Conservation (phyloP, 1,140 invertebrate genomes). For the Aphelinus atriplicis region DNA sequence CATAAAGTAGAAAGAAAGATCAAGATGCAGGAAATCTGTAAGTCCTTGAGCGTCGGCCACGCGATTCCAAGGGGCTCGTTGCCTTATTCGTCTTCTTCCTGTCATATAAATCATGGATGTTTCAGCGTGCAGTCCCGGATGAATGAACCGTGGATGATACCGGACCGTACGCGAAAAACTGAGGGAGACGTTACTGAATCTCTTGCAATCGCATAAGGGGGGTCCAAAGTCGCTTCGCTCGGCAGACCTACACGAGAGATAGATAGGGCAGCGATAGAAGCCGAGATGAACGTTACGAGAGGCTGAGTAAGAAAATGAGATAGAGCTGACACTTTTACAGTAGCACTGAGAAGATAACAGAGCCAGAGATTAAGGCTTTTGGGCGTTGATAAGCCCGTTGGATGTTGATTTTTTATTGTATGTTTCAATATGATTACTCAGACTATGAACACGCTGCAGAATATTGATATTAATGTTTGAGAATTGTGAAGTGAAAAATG, state of each 20-base stretch:
- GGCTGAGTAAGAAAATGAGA: constrained; percentile 18
- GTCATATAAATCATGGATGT: constrained; percentile 33
- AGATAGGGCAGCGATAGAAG: too few relatives aligned
- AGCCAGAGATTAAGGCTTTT: constrained; percentile 36
- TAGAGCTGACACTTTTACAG: neutral
- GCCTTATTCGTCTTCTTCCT: neutral
- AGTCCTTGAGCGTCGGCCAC: neutral
- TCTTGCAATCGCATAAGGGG: neutral
- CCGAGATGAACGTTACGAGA: neutral
- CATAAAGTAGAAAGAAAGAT: neutral
- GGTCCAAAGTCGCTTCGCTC: constrained; percentile 21
- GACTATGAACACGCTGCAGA: too few relatives aligned
- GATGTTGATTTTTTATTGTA: constrained; percentile 16
- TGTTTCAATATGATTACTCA: neutral
- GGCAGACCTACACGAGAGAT: constrained; percentile 38
- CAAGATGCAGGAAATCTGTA: constrained; percentile 35
- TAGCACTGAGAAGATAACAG: constrained; percentile 12
- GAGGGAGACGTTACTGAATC: neutral
- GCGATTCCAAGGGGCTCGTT: neutral
- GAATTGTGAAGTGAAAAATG: too few relatives aligned
- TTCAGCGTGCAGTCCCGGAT: constrained; percentile 9
- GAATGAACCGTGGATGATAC: constrained; percentile 19
- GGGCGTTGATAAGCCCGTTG: constrained; percentile 19
- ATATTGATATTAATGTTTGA: too few relatives aligned
- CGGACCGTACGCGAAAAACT: neutral